Conservation (phyloP, 1,140 invertebrate genomes). For the Drosophila sturtevanti region DNA sequence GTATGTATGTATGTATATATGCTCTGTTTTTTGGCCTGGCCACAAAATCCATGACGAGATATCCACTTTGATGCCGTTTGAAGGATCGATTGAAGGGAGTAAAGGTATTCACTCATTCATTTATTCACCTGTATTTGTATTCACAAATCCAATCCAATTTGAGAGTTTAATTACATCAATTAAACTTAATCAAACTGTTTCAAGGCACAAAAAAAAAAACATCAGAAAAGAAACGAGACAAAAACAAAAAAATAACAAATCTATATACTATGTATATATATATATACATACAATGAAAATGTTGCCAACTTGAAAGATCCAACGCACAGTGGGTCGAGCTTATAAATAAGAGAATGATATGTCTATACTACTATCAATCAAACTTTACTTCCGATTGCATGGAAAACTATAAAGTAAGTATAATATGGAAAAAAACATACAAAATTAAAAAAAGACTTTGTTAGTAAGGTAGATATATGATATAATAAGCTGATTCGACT, state of each 20-base stretch:
- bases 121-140: conserved; percentile 61
- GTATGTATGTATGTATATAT: conserved; percentile 10
- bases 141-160: conserved; percentile 81
- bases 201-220: conserved; percentile 65
- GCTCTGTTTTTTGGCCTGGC: conserved; percentile 1
- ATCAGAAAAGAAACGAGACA: conserved; percentile 26
- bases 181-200: conserved; percentile 81
- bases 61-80: conserved; percentile 69
- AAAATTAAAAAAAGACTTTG: no score
- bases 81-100: conserved; percentile 55
- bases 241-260: not conserved
- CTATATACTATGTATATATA: not conserved
- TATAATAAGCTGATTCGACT: no score
- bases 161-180: conserved; percentile 79
- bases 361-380: no score
- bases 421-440: no score
- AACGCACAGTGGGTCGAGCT: not conserved
- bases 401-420: no score
- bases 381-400: no score
- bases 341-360: no score
- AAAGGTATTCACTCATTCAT: conserved; percentile 2
- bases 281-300: not conserved
- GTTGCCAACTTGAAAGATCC: not conserved
- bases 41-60: conserved; percentile 58
- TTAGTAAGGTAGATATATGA: no score